A percentile compares a stretch with the other conserved stretches of the same genome.
These are phyloP conservation scores for Hiodon tergisus DNA, from an alignment of 2,113 vertebrate genomes.

Conservation along the genomic window DNA sequence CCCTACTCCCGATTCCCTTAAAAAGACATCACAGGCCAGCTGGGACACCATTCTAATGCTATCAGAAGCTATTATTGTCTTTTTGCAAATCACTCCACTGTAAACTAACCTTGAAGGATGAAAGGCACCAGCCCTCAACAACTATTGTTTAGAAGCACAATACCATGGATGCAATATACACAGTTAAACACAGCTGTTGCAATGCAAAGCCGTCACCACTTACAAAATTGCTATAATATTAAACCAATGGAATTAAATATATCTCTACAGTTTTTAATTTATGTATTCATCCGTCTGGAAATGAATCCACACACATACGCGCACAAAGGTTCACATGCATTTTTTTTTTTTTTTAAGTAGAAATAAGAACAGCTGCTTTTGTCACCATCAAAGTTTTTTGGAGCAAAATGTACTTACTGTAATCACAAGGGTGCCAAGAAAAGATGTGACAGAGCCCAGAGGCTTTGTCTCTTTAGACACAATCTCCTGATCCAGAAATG, in stretches of 20 bases:
- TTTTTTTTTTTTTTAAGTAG: neutral
- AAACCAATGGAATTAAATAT: too few species aligned
- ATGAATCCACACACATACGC: neutral
- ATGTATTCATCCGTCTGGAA: neutral
- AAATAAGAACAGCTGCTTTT: neutral
- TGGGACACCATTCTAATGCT: slow-evolving; percentile 71
- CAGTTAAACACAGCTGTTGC: too few species aligned
- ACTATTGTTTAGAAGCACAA: neutral
- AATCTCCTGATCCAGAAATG: slow-evolving; percentile 79
- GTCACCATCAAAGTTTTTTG: slow-evolving; percentile 6
- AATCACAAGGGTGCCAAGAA: slow-evolving; percentile 83
- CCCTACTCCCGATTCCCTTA: slow-evolving; percentile 90
- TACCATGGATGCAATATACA: too few species aligned
- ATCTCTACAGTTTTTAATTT: too few species aligned
- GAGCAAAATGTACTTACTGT: slow-evolving; percentile 22
- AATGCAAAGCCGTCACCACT: too few species aligned
- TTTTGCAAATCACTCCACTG: slow-evolving; percentile 60
- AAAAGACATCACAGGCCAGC: slow-evolving; percentile 87
- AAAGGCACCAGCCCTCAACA: slow-evolving; percentile 21
- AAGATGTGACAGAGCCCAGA: slow-evolving; percentile 80
- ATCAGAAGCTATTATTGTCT: slow-evolving; percentile 91
- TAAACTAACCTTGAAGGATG: slow-evolving; percentile 73
- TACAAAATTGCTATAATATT: neutral
- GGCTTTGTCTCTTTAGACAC: slow-evolving; percentile 61
- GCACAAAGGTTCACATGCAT: neutral